These are phyloP conservation scores for Arvicanthis niloticus DNA, from an alignment of 2,113 vertebrate genomes.

Conservation along the genomic window DNA sequence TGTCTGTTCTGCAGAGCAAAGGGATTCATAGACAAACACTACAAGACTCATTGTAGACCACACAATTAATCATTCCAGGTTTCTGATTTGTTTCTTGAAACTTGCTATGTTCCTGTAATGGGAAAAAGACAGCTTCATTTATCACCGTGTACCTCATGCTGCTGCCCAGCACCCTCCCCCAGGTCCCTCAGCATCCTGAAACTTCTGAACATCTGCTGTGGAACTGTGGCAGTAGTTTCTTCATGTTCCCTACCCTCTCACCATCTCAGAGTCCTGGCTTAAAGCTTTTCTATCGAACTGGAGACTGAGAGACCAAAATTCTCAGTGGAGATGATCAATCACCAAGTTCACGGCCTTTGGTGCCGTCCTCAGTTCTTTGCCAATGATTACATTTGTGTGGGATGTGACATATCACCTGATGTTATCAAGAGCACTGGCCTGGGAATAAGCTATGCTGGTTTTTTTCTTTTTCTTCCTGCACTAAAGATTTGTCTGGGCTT, in stretches of 20 bases:
- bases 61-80: conserved; percentile 79
- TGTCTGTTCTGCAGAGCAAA: conserved; percentile 67
- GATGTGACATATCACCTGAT: background rate
- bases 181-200: conserved; percentile 26
- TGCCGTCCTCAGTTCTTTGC: conserved; percentile 45
- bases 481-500: background rate
- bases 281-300: conserved; percentile 26
- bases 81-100: conserved; percentile 81
- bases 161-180: conserved; percentile 43
- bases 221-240: background rate
- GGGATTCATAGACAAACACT: conserved; percentile 74
- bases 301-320: conserved; percentile 17
- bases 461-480: background rate
- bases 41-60: conserved; percentile 66
- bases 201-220: conserved; percentile 74
- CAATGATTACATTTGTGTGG: conserved; percentile 57
- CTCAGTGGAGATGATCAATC: conserved; percentile 35
- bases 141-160: conserved; percentile 64
- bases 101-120: conserved; percentile 77
- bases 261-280: conserved; percentile 35
- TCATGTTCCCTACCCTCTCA: background rate
- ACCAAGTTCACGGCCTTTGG: background rate
- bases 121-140: conserved; percentile 81
- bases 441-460: background rate
- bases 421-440: conserved; percentile 16